These are phyloP conservation scores for Oophaga sylvatica DNA, from an alignment of 2,797 vertebrate species.

Conservation along the genomic window DNA sequence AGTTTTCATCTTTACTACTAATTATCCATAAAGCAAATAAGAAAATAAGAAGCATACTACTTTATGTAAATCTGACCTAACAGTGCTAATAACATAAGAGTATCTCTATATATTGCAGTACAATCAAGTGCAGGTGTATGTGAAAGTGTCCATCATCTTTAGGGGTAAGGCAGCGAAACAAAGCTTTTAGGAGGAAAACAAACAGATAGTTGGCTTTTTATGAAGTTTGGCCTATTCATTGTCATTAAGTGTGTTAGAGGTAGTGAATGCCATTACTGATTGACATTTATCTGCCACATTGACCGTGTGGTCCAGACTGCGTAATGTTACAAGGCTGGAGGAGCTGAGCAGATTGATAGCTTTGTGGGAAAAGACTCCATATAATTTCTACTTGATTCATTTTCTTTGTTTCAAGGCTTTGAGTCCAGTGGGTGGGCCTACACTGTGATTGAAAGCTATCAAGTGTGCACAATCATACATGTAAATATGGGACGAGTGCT, in stretches of 20 bases:
- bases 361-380: too few relatives aligned
- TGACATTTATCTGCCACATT: neutral
- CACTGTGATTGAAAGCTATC: neutral
- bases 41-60: conserved; percentile 76
- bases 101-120: conserved; percentile 67
- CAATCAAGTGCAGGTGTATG: conserved; percentile 68
- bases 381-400: too few relatives aligned
- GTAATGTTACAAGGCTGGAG: neutral
- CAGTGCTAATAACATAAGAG: conserved; percentile 75
- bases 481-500: neutral
- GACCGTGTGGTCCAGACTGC: neutral
- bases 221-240: neutral
- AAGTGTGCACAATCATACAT: neutral
- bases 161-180: conserved; percentile 50
- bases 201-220: neutral
- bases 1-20: conserved; percentile 69
- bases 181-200: conserved; percentile 24
- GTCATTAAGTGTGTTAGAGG: neutral
- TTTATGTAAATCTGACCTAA: conserved; percentile 71
- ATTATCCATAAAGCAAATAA: conserved; percentile 76
- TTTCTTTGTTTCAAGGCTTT: neutral
- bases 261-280: neutral
- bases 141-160: conserved; percentile 62
- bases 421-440: neutral
- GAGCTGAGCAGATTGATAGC: too few relatives aligned